A percentile compares a stretch with the other conserved stretches of the same genome.
Conservation (phyloP, 1,140 invertebrate genomes). For the Phymorhynchus buccinoides region DNA sequence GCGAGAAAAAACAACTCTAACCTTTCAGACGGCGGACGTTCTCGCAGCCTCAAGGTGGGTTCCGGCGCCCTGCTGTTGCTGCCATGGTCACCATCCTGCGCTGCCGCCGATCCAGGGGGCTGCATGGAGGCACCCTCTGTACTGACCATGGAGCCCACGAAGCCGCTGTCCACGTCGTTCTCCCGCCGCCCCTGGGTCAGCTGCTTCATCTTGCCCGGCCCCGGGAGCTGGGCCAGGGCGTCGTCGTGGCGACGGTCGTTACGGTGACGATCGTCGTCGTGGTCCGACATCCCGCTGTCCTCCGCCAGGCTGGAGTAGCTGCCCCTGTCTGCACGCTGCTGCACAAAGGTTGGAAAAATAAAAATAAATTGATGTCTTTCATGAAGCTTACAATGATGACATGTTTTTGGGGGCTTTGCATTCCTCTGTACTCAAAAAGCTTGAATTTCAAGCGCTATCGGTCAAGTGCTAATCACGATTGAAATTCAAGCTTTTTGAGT, state of each 20-base stretch:
- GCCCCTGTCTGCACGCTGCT: conserved; percentile 52
- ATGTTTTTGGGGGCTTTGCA: no score
- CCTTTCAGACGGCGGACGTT: neutral
- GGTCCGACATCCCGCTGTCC: conserved; percentile 67
- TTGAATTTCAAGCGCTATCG: no score
- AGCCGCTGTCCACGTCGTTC: conserved; percentile 67
- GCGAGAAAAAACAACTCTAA: neutral
- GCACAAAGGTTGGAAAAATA: neutral
- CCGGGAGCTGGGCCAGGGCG: conserved; percentile 59
- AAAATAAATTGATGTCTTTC: no score
- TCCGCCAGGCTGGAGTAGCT: conserved; percentile 59
- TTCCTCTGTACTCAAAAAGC: no score
- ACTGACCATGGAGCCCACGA: conserved; percentile 66
- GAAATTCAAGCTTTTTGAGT: no score
- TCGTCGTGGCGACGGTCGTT: conserved; percentile 29
- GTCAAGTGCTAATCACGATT: no score
- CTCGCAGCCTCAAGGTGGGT: conserved; percentile 49
- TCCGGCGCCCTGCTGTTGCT: conserved; percentile 45
- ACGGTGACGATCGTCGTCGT: conserved; percentile 39
- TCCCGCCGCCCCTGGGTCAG: conserved; percentile 61
- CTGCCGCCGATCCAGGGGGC: no score
- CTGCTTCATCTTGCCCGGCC: conserved; percentile 67
- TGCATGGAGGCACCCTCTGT: conserved; percentile 51
- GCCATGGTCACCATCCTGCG: conserved; percentile 46
- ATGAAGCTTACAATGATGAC: no score